Percentiles rank a stretch among this genome's conserved stretches.
Conservation (phyloP, 2,113 vertebrate species). For the Collichthys lucidus region DNA sequence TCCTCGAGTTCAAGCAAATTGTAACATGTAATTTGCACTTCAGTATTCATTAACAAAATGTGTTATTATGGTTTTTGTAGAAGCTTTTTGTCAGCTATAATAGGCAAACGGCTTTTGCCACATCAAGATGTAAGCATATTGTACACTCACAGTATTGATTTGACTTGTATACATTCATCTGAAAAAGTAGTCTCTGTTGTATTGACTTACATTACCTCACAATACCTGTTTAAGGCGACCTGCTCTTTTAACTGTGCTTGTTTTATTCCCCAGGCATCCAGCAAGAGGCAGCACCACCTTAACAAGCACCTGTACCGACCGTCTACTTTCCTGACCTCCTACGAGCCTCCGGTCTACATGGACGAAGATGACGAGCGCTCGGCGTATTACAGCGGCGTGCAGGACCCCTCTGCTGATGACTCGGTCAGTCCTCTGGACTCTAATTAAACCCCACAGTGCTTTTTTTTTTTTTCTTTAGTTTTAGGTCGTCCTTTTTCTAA, state of each 20-base stretch:
- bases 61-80: background rate
- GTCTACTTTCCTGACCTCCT: conserved; percentile 98
- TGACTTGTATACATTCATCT: background rate
- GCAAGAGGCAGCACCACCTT: conserved; percentile 95
- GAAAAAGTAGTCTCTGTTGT: background rate
- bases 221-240: background rate
- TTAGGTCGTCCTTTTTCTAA: background rate
- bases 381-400: conserved; percentile 89
- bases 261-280: conserved; percentile 87
- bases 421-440: conserved; percentile 80
- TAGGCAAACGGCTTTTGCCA: background rate
- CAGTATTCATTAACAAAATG: background rate
- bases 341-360: conserved; percentile 98
- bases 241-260: background rate
- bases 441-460: background rate
- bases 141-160: background rate
- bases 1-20: background rate
- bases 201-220: background rate
- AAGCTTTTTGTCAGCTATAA: background rate
- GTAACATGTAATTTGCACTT: background rate
- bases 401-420: conserved; percentile 88
- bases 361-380: conserved; percentile 96
- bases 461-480: background rate
- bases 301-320: conserved; percentile 99
- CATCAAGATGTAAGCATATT: background rate